phyloP scores from a whole-genome alignment of 1,140 invertebrate genomes.

The Listronotus oregonensis region DNA sequence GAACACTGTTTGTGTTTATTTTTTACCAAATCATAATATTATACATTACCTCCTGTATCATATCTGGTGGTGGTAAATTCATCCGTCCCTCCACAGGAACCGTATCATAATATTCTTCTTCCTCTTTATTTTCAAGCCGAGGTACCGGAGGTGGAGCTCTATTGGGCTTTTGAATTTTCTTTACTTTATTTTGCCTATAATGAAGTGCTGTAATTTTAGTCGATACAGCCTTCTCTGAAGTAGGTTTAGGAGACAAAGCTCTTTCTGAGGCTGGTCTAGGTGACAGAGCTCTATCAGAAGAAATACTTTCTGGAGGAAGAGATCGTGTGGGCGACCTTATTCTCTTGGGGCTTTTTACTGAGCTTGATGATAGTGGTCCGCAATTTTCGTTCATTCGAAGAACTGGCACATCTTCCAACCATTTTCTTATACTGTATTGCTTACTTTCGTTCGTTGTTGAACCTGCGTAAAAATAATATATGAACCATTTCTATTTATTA shows the following conservation, averaged over 20 bases:
- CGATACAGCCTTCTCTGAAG: background rate
- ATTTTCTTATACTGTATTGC: constrained; percentile 73
- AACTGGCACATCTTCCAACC: constrained; percentile 74
- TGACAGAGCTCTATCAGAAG: constrained; percentile 44
- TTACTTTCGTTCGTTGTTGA: constrained; percentile 61
- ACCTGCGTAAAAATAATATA: constrained; percentile 9
- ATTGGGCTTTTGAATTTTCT: constrained; percentile 30
- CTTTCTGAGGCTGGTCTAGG: constrained; percentile 45
- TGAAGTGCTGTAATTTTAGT: constrained; percentile 15
- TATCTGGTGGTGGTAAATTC: constrained; percentile 58
- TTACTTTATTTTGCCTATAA: constrained; percentile 4
- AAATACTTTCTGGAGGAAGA: constrained; percentile 42
- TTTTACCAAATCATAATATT: no score
- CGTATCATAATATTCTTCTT: constrained; percentile 49
- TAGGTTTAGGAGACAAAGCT: constrained; percentile 15
- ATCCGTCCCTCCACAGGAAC: constrained; percentile 33
- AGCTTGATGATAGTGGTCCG: background rate
- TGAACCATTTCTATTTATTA: no score
- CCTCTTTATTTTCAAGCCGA: background rate
- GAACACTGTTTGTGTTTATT: no score
- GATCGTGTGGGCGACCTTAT: constrained; percentile 49
- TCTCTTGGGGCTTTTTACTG: constrained; percentile 28
- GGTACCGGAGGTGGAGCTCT: constrained; percentile 37
- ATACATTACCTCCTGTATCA: constrained; percentile 61
- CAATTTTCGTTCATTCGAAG: constrained; percentile 23